These are phyloP conservation scores for Monoplex corrugatus DNA, from an alignment of 2,888 invertebrate species.

Conservation along the genomic window DNA sequence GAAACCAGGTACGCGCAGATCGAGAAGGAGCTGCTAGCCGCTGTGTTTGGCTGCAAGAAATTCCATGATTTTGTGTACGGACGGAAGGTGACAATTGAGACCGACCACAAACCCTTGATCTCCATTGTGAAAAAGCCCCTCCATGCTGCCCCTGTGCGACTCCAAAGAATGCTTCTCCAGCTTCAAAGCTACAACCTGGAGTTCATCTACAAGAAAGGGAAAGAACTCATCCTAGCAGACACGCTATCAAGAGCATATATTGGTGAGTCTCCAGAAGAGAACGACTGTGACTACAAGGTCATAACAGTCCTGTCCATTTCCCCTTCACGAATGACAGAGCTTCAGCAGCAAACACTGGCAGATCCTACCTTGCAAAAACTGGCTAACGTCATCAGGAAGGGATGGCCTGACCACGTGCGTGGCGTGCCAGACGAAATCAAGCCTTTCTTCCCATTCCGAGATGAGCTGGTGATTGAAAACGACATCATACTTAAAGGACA, in stretches of 20 bases:
- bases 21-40: conserved; percentile 57
- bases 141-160: conserved; percentile 51
- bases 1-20: conserved; percentile 56
- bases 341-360: not conserved
- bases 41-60: conserved; percentile 54
- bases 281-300: conserved; percentile 23
- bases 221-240: conserved; percentile 55
- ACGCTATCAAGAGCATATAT: conserved; percentile 50
- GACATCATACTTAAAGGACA: conserved; percentile 24
- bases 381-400: not conserved
- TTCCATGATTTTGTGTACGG: conserved; percentile 38
- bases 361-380: conserved; percentile 12
- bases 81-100: not conserved
- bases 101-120: conserved; percentile 3
- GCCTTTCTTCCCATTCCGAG: not conserved
- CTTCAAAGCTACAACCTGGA: conserved; percentile 57
- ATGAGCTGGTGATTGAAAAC: conserved; percentile 44
- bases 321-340: conserved; percentile 4
- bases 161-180: conserved; percentile 54
- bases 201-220: conserved; percentile 55
- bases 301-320: conserved; percentile 40
- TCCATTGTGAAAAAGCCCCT: conserved; percentile 45
- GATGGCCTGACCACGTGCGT: not conserved
- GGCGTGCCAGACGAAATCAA: not conserved
- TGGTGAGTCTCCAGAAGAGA: conserved; percentile 29